A percentile compares a stretch with the other conserved stretches of the same genome.
Evolutionary conservation across 2,113 vertebrate genomes (phyloP).

Genomic region (Nannobrachium achirus): DNA sequence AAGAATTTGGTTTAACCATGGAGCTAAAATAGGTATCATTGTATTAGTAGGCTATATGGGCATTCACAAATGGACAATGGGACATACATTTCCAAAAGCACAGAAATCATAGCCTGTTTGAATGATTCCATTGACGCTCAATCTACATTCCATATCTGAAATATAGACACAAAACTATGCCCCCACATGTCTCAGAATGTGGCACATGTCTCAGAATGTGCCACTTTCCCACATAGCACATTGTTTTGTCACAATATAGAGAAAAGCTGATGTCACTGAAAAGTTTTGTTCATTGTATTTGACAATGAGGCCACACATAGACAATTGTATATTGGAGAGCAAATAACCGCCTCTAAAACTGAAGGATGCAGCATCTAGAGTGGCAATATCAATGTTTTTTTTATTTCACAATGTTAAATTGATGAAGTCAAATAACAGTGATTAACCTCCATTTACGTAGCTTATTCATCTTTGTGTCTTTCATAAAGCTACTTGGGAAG

Average conservation of each 20-base stretch:
- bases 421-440: too few species aligned
- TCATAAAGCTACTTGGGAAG: neutral
- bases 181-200: constrained; percentile 55
- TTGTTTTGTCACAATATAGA: constrained; percentile 37
- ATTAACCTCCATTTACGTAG: too few species aligned
- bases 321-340: constrained; percentile 18
- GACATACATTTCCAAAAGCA: neutral
- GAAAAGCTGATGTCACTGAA: constrained; percentile 33
- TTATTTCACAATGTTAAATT: neutral
- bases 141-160: constrained; percentile 49
- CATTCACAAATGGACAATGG: neutral
- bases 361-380: neutral
- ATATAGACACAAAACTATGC: constrained; percentile 46
- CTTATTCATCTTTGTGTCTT: too few species aligned
- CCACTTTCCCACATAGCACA: constrained; percentile 49
- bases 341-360: constrained; percentile 4
- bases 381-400: neutral
- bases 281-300: constrained; percentile 49
- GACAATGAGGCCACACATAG: constrained; percentile 48
- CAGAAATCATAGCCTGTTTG: constrained; percentile 3
- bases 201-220: constrained; percentile 55
- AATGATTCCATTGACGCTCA: constrained; percentile 28
- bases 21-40: neutral
- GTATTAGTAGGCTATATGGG: neutral
- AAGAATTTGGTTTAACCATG: constrained; percentile 1